Evolutionary conservation across 2,797 vertebrate species (phyloP).

Genomic region (Siniperca undulata): DNA sequence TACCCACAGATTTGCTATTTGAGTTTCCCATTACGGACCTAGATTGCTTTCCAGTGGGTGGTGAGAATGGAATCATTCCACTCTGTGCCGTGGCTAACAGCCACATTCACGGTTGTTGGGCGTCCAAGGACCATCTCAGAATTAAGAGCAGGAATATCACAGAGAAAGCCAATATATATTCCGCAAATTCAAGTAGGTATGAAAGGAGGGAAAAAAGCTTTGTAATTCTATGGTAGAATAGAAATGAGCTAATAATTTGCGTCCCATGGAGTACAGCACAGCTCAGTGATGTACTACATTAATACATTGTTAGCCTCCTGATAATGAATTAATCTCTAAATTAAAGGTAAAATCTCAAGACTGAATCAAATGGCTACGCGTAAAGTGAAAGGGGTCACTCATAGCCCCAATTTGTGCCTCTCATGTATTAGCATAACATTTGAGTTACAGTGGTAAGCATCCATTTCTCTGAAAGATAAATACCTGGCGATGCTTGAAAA

Average conservation of each 20-base stretch:
- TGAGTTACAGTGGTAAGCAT: not conserved
- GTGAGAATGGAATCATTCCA: conserved; percentile 71
- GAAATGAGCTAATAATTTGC: conserved; percentile 45
- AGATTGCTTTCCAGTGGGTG: conserved; percentile 82
- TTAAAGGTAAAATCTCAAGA: not conserved
- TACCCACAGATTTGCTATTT: conserved; percentile 77
- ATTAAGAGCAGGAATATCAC: conserved; percentile 58
- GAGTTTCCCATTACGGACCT: conserved; percentile 76
- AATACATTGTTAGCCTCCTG: conserved; percentile 30
- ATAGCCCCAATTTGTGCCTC: not conserved
- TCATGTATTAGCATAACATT: not conserved
- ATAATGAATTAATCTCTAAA: conserved; percentile 42
- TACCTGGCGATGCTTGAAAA: not conserved
- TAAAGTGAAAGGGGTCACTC: not conserved
- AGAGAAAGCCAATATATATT: conserved; percentile 37
- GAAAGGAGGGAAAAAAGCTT: conserved; percentile 11
- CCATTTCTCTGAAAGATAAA: not conserved
- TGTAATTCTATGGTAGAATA: conserved; percentile 24
- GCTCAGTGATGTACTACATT: conserved; percentile 26
- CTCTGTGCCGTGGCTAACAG: conserved; percentile 66
- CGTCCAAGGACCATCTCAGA: conserved; percentile 68
- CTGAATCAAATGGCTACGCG: not conserved
- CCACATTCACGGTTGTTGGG: conserved; percentile 69
- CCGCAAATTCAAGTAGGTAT: conserved; percentile 30
- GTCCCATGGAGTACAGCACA: not conserved